These are phyloP conservation scores for Sebastes vulpes DNA, from an alignment of 2,797 vertebrate genomes.

Conservation along the genomic window DNA sequence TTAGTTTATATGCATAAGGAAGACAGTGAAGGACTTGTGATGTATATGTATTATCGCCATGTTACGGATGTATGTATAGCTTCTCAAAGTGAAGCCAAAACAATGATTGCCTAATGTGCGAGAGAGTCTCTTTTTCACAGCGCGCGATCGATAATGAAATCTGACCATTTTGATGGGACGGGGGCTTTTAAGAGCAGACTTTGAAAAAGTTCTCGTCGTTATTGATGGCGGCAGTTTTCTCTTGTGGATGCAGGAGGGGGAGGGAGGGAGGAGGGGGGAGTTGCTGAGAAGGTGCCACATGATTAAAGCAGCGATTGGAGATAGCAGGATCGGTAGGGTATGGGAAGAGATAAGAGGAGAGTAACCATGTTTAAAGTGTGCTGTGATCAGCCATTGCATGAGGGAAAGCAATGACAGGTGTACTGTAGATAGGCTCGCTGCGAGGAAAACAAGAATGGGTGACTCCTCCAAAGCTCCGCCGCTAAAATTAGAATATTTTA, in stretches of 20 bases:
- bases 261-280: neutral
- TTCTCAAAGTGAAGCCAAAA: conserved; percentile 63
- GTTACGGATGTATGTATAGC: conserved; percentile 46
- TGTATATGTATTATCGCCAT: conserved; percentile 45
- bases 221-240: conserved; percentile 79
- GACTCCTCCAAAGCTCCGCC: conserved; percentile 68
- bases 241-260: conserved; percentile 19
- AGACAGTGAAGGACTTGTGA: conserved; percentile 47
- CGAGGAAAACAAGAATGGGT: conserved; percentile 74
- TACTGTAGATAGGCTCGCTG: conserved; percentile 60
- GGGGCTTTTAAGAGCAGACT: conserved; percentile 70
- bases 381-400: conserved; percentile 85
- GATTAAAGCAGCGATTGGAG: conserved; percentile 85
- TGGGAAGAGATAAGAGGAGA: conserved; percentile 82
- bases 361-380: conserved; percentile 85
- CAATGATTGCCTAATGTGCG: conserved; percentile 55
- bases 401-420: conserved; percentile 83
- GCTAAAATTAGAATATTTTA: conserved; percentile 84
- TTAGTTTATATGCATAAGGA: conserved; percentile 74
- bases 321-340: conserved; percentile 76
- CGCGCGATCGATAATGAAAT: conserved; percentile 70
- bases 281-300: conserved; percentile 77
- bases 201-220: conserved; percentile 75
- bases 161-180: conserved; percentile 77
- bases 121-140: conserved; percentile 37